These are phyloP conservation scores for mouse (Mus musculus) DNA, from an alignment of 2,113 vertebrate genomes.

Conservation along the genomic window GRCm39 chr16:28503001-28503500, in stretches of 20 bases:
- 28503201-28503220: conserved; percentile 38
- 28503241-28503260: conserved; percentile 46
- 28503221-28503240: conserved; percentile 35
- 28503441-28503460: neutral
- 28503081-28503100: neutral
- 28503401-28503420: neutral
- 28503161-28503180: conserved; percentile 27
- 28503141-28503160: neutral
- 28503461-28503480: neutral
- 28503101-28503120: neutral
- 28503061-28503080: neutral
- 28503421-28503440: neutral
- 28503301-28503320: conserved; percentile 12
- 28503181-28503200: conserved; percentile 21
- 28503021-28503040: neutral
- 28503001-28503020: neutral
- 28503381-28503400: neutral
- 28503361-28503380: neutral
- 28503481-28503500: neutral
- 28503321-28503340: neutral
- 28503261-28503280: neutral
- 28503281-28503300: conserved; percentile 10
- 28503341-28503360: neutral
- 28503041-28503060: neutral
- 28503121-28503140: neutral